Base-by-base conservation (phyloP, 2,888 invertebrate species). In the Crossocerus cetratus region DNA sequence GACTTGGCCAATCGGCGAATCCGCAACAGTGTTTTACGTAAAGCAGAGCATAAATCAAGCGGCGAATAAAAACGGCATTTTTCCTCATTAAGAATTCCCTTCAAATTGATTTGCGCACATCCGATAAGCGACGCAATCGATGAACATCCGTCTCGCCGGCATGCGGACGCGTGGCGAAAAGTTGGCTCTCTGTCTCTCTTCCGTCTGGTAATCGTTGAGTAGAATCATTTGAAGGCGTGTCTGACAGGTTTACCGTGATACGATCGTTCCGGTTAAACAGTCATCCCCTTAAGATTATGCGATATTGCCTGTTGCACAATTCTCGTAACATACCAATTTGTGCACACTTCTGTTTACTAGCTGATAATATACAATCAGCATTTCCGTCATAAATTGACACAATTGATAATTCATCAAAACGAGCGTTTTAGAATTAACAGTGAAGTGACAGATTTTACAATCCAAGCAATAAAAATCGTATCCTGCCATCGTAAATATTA, bases 21-120 rank as follows among this genome's bases (percentile, higher is more conserved):
- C 57, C 49, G 49, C 49, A 49, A 49, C n/a, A 49, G n/a, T 14
- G n/a, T 49, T 49, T 49, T 49, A 49, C 49, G 49, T 49, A 49
- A 49, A 49, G 16, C 1, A 14, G 16, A 49, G 49, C 16, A 49
- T 49, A 49, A 49, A 49, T 49, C 49, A 49, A 49, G 49, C 16
- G 1, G 5, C 16, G 16, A 1, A 2, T 49, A 49, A 16, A 49
- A 49, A 16, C 4, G 1, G 49, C 5, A 16, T 49, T 49, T 49
- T 49, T 49, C 14, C 49, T 49, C 49, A 49, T 49, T 49, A 16
- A 49, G 16, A 49, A 49, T 49, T 49, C 49, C 16, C 49, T 14
- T 4, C 16, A 49, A 49, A 49, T 49, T 49, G 16, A 49, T 49
- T 49, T 16, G 49, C 49, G 16, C 49, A n/a, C 49, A 49, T 49